Percentiles rank a stretch among this genome's conserved stretches.
Evolutionary conservation across 2,113 vertebrate species (phyloP).

Genomic region (Oriolus oriolus): DNA sequence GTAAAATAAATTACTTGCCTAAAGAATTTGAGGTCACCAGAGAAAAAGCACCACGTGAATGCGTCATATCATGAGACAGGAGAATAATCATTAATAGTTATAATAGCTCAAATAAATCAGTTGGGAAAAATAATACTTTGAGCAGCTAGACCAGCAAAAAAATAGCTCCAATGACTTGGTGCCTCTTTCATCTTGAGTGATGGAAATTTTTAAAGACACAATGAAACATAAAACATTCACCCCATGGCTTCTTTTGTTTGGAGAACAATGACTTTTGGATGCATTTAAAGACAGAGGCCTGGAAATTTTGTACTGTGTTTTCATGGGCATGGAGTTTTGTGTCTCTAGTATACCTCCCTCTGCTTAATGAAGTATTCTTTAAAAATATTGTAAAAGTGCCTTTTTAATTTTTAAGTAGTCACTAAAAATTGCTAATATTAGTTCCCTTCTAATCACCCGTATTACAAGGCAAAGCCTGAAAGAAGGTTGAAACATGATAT

Average conservation of each 20-base stretch:
- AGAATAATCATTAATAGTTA: background rate
- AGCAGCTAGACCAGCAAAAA: background rate
- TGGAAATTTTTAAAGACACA: background rate
- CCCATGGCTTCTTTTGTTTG: background rate
- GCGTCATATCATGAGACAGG: background rate
- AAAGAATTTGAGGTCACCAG: background rate
- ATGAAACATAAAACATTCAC: background rate
- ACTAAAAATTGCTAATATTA: slow-evolving; percentile 10
- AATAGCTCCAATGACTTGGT: background rate
- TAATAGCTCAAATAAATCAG: background rate
- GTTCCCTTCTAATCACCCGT: background rate
- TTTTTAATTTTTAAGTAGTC: background rate
- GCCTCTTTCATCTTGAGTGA: background rate
- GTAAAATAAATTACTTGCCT: background rate
- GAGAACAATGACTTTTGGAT: background rate
- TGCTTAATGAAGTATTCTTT: background rate
- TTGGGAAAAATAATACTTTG: background rate
- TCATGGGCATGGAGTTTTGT: background rate
- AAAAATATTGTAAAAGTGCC: background rate
- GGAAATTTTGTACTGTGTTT: background rate
- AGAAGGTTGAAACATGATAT: slow-evolving; percentile 11
- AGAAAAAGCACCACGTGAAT: background rate
- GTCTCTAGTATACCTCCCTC: background rate
- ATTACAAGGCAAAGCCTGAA: background rate
- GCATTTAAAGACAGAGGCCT: background rate